Evolutionary conservation across 2,113 vertebrate genomes (phyloP).

Genomic region (Cyphomyrus plagiostoma): DNA sequence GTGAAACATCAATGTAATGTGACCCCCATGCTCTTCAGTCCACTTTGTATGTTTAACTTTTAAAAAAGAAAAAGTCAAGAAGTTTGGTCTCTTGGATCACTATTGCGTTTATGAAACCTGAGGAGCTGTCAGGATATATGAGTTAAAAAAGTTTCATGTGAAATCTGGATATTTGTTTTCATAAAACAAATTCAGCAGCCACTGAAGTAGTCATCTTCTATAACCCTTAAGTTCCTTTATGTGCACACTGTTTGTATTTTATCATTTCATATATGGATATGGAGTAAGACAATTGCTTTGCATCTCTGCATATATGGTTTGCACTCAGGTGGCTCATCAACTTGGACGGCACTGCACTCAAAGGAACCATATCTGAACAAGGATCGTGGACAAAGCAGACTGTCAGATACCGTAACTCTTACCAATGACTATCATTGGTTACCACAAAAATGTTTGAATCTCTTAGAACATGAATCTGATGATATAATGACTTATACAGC

Average conservation of each 20-base stretch:
- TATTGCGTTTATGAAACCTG: background rate
- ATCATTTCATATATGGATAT: background rate
- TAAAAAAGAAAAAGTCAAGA: background rate
- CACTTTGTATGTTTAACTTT: background rate
- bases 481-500: background rate
- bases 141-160: background rate
- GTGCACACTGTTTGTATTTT: background rate
- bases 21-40: background rate
- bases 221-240: background rate
- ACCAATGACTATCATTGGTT: background rate
- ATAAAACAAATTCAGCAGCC: background rate
- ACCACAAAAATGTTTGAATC: background rate
- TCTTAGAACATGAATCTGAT: background rate
- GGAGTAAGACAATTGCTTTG: background rate
- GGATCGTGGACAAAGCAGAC: background rate
- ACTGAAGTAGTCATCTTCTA: background rate
- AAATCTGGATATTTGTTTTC: no score
- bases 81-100: background rate
- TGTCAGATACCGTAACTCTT: background rate
- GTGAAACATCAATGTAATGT: background rate
- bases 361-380: background rate
- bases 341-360: background rate
- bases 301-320: background rate
- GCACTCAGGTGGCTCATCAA: background rate
- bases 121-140: background rate